Percentiles rank a stretch among this genome's conserved stretches.
Conservation (phyloP, 2,797 vertebrate genomes). For the Calcarius lapponicus region DNA sequence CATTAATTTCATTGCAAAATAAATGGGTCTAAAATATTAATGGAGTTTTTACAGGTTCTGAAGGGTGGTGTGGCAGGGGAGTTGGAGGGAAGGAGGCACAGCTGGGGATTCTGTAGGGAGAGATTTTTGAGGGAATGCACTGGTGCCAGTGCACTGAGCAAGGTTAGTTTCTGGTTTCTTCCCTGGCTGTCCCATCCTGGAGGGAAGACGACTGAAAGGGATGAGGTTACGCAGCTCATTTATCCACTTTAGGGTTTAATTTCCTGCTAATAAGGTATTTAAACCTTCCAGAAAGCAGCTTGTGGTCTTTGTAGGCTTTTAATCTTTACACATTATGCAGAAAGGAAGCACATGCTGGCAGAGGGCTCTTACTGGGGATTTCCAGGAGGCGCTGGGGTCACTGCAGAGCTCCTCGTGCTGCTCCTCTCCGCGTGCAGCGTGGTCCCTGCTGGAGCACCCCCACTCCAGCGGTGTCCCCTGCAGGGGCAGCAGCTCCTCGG, state of each 20-base stretch:
- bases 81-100: neutral
- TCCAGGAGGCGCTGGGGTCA: neutral
- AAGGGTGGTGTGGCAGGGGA: neutral
- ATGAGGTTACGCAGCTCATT: neutral
- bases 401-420: neutral
- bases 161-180: neutral
- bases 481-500: neutral
- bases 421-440: neutral
- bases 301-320: conserved; percentile 33
- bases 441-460: neutral
- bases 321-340: conserved; percentile 48
- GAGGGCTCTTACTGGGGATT: neutral
- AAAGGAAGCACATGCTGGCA: neutral
- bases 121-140: neutral
- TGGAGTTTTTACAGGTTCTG: neutral
- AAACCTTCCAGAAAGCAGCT: conserved; percentile 40
- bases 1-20: conserved; percentile 68
- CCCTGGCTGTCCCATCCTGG: neutral
- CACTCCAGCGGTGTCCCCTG: neutral
- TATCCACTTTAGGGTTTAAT: conserved; percentile 13
- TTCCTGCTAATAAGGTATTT: conserved; percentile 30
- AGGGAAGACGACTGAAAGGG: neutral
- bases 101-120: neutral
- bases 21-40: conserved; percentile 45
- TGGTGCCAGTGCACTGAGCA: neutral